Evolutionary conservation across 2,797 vertebrate species (phyloP), one percentile per base, ranked within the genome.

Genomic region (Podarcis siculus): DNA sequence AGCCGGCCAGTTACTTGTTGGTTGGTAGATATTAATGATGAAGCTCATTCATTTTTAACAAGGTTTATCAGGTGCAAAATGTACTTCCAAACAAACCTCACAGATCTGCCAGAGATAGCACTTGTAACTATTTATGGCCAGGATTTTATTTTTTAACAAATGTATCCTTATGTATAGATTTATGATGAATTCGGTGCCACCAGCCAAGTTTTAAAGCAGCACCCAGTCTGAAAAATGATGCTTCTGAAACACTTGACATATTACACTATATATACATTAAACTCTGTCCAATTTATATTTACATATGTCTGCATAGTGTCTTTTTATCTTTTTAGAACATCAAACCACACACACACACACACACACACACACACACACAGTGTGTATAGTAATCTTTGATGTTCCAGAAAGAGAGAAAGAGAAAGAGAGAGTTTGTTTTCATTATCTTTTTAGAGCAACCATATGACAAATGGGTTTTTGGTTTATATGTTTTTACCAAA

Each of bases 1-100:
- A 92, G 88, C 91, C 0, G 83, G 83, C 89, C 78, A 77, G 85
- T 37, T 32, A 87, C 78, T 92, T 66, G 90, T 80, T 88, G 32
- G 35, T 81, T 25, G 61, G 87, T 58, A 71, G 0, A 64, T 30
- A 21, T 85, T 92, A 82, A 94, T 85, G 90, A 87, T 35, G 0
- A 71, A 69, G 83, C 85, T 5, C 61, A 6, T 15, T 2, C 0
- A 0, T 0, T 4, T 1, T 39, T 80, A 92, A 90, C 72, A 17
- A 86, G 87, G 83, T 82, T 55, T 69, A 30, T 37, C 77, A 0
- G 9, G 76, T 72, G n/a, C 89, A 93, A 89, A 86, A 82, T 2
- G 2, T 9, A 0, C 6, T 61, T 66, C 88, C n/a, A 37, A 87
- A 88, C 77, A 88, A 89, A 91, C 35, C 25, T 23, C 21, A 64